phyloP scores from a whole-genome alignment of 2,113 vertebrate species.

The Phasianus colchicus region DNA sequence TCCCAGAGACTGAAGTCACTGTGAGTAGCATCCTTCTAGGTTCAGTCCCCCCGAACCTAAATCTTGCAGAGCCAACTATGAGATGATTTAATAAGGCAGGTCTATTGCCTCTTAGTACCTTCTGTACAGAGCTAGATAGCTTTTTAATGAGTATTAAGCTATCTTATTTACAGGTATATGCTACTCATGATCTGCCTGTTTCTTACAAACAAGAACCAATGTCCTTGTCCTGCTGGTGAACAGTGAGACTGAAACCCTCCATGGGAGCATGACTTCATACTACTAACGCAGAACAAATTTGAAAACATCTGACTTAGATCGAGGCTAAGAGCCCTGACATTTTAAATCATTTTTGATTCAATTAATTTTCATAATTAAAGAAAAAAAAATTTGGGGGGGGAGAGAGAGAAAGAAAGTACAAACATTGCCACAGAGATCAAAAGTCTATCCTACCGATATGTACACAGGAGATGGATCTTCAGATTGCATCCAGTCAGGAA shows the following conservation, averaged over 20 bases:
- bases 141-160: background rate
- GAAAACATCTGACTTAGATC: background rate
- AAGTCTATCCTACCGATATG: slow-evolving; percentile 67
- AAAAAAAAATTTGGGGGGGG: too few species aligned
- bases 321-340: background rate
- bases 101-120: background rate
- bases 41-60: background rate
- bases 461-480: slow-evolving; percentile 74
- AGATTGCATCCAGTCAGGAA: slow-evolving; percentile 77
- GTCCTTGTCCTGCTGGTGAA: background rate
- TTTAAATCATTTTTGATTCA: background rate
- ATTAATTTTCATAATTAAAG: background rate
- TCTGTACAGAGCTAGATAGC: background rate
- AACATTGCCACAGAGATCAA: background rate
- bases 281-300: background rate
- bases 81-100: background rate
- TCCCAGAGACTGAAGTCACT: background rate
- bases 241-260: background rate
- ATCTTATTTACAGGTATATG: background rate
- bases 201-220: background rate
- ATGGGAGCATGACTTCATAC: background rate
- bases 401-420: background rate
- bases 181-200: background rate
- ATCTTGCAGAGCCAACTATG: background rate
- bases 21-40: background rate